Evolutionary conservation across 2,113 vertebrate genomes (phyloP), one percentile per base, ranked within the genome.

Genomic region (Thymallus thymallus): DNA sequence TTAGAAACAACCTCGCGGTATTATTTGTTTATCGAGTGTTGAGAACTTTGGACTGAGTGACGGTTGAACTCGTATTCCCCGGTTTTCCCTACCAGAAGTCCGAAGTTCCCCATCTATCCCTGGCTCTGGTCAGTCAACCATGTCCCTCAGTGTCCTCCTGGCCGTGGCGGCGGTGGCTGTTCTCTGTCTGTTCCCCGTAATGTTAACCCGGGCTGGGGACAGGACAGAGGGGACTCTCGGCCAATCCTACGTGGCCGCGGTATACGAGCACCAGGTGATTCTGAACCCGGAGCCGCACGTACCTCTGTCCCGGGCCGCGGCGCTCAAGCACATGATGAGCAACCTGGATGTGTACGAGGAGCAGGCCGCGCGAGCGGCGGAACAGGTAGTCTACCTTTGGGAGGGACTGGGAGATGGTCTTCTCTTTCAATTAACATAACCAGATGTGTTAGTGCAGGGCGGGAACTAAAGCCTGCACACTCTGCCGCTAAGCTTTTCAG

Each of bases 301-400:
- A 18, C 84, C 82, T 2, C 69, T 83, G 74, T 90, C 86, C 78
- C 94, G 96, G 0, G 13, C 61, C 46, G 81, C 89, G 0, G 96
- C 96, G 0, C 90, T 98, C 85, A 77, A 85, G 9, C 94, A 97
- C 67, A 93, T 98, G 95, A 83, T 77, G 72, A 87, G 71, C 76
- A 99, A 98, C 88, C 88, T 99, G 2, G 92, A 95, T 5, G 23
- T 97, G 77, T 98, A 95, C 0, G 95, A 96, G 70, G 76, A 93
- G 79, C 96, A 98, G 78, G 93, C 90, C 7, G 85, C 71, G 55
- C 72, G 70, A 10, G 96, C 97, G 1, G 91, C 94, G 18, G 74
- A 82, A 77, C 92, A 96, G 93, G 97, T 96, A 86, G 72, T 83
- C 14, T 86, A 93, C 87, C 88, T 93, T 24, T 30, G 1, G 62